A percentile compares a stretch with the other conserved stretches of the same genome.
phyloP scores from a whole-genome alignment of 2,888 invertebrate species.

The Drosophila neotestacea region DNA sequence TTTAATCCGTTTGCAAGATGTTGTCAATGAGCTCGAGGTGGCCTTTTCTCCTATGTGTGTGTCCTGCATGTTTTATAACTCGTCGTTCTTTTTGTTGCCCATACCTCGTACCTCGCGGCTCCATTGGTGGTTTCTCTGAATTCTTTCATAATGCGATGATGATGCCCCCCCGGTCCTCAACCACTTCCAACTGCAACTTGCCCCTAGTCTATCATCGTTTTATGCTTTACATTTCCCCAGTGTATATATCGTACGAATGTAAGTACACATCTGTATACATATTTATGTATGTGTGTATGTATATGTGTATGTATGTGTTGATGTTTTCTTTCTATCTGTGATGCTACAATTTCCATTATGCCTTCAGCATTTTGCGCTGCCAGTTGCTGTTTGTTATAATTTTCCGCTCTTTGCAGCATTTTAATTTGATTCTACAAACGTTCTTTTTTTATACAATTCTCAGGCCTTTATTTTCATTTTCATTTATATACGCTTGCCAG shows the following conservation, averaged over 20 bases:
- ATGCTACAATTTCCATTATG: constrained; percentile 74
- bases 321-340: constrained; percentile 65
- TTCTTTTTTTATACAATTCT: constrained; percentile 42
- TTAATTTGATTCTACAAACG: constrained; percentile 70
- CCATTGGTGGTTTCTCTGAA: constrained; percentile 37
- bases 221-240: constrained; percentile 39
- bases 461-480: not conserved
- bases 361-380: constrained; percentile 60
- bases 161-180: not conserved
- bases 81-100: constrained; percentile 22
- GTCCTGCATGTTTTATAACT: constrained; percentile 36
- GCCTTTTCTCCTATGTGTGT: constrained; percentile 26
- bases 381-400: constrained; percentile 75
- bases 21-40: constrained; percentile 71
- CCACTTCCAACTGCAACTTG: no score
- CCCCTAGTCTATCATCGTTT: no score
- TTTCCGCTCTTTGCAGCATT: constrained; percentile 82
- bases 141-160: constrained; percentile 63
- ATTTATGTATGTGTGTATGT: constrained; percentile 29
- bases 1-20: constrained; percentile 79
- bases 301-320: constrained; percentile 1
- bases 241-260: constrained; percentile 5
- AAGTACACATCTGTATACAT: no score
- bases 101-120: constrained; percentile 17
- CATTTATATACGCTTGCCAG: not conserved